phyloP scores from a whole-genome alignment of 2,113 vertebrate species.

The Neogobius melanostomus region DNA sequence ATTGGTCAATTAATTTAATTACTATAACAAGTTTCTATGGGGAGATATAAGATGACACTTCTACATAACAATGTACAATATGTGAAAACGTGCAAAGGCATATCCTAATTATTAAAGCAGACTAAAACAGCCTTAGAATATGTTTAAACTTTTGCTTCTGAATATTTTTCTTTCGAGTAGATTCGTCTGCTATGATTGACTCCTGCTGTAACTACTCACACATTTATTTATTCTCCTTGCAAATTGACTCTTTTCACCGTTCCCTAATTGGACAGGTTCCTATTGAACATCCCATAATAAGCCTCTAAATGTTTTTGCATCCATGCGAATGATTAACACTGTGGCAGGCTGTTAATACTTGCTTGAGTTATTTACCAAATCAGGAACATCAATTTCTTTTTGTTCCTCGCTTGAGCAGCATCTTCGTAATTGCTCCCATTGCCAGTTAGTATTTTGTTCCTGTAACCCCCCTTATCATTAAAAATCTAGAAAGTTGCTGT shows the following conservation, averaged over 20 bases:
- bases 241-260: neutral
- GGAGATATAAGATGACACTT: too few relatives aligned
- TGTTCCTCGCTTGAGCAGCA: neutral
- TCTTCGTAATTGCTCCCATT: constrained; percentile 6
- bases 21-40: too few relatives aligned
- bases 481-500: constrained; percentile 10
- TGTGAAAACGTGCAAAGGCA: too few relatives aligned
- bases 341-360: neutral
- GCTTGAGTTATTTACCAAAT: constrained; percentile 6
- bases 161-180: neutral
- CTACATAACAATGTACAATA: too few relatives aligned
- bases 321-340: neutral
- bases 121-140: too few relatives aligned
- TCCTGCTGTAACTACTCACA: neutral
- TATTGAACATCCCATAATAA: neutral
- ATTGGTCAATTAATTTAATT: too few relatives aligned
- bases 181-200: neutral
- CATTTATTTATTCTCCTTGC: neutral
- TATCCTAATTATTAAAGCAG: too few relatives aligned
- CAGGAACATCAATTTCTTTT: constrained; percentile 4
- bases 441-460: neutral
- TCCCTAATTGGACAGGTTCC: neutral
- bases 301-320: neutral
- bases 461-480: constrained; percentile 1
- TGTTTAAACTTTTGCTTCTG: too few relatives aligned